A percentile compares a stretch with the other conserved stretches of the same genome.
Conservation (phyloP, 2,888 invertebrate genomes). For the Calameuta filiformis region DNA sequence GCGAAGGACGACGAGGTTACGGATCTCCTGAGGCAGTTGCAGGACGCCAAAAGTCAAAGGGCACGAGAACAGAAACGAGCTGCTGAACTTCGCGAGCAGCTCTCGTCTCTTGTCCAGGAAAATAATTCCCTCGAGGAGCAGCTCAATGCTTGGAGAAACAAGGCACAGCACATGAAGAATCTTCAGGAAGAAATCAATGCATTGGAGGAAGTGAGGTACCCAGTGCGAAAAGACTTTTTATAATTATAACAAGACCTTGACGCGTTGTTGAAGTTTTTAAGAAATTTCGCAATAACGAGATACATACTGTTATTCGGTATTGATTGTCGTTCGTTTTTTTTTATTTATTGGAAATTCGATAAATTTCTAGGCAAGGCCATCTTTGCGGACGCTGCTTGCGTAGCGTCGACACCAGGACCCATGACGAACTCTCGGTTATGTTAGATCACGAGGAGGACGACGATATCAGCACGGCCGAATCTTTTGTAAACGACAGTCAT, state of each 20-base stretch:
- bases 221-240: background rate
- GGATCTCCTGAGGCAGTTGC: slow-evolving; percentile 76
- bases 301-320: background rate
- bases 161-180: slow-evolving; percentile 82
- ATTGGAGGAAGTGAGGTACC: slow-evolving; percentile 86
- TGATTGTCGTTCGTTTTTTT: slow-evolving; percentile 1
- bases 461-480: slow-evolving; percentile 74
- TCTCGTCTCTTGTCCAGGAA: slow-evolving; percentile 77
- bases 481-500: slow-evolving; percentile 50
- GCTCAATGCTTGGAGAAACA: slow-evolving; percentile 72
- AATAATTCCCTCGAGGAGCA: slow-evolving; percentile 79
- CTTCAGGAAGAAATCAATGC: slow-evolving; percentile 86
- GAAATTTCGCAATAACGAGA: background rate
- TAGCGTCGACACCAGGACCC: slow-evolving; percentile 70
- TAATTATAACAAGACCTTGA: background rate
- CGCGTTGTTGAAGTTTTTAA: background rate
- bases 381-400: slow-evolving; percentile 84
- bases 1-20: slow-evolving; percentile 64
- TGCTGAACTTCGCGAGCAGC: slow-evolving; percentile 81
- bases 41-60: slow-evolving; percentile 76
- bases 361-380: slow-evolving; percentile 78
- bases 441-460: slow-evolving; percentile 80
- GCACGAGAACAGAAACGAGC: slow-evolving; percentile 79
- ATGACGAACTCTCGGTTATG: slow-evolving; percentile 75
- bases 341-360: background rate